Conservation (phyloP, 2,797 vertebrate genomes). For the Eulemur albifrons region DNA sequence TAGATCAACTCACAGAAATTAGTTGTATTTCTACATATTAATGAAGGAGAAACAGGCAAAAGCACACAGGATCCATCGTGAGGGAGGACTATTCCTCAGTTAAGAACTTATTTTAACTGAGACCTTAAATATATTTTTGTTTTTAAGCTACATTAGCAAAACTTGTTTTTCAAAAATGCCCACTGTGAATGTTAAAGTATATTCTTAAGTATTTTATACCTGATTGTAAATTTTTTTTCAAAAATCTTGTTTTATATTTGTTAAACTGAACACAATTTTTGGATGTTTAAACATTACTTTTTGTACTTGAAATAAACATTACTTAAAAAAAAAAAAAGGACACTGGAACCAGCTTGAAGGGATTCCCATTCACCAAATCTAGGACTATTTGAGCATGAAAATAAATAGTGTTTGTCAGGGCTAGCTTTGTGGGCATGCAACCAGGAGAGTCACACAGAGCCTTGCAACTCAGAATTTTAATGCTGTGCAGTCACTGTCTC, state of each 20-base stretch:
- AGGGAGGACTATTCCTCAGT: background rate
- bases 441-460: background rate
- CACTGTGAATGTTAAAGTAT: conserved; percentile 10
- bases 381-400: background rate
- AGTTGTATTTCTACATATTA: background rate
- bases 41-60: background rate
- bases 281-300: conserved; percentile 53
- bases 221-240: conserved; percentile 61
- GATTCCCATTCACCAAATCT: background rate
- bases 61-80: background rate
- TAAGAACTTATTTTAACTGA: conserved; percentile 11
- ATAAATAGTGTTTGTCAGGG: background rate
- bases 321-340: background rate
- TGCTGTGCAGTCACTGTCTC: background rate
- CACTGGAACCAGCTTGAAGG: background rate
- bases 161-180: conserved; percentile 39
- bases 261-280: conserved; percentile 65
- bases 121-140: conserved; percentile 8
- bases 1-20: background rate
- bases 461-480: background rate
- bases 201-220: too few species aligned
- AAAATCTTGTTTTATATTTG: conserved; percentile 64
- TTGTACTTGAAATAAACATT: conserved; percentile 78
- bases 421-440: background rate
- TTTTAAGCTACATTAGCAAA: conserved; percentile 71